Evolutionary conservation across 2,113 vertebrate genomes (phyloP), one percentile per base, ranked within the genome.

Genomic region (Nycticebus coucang): DNA sequence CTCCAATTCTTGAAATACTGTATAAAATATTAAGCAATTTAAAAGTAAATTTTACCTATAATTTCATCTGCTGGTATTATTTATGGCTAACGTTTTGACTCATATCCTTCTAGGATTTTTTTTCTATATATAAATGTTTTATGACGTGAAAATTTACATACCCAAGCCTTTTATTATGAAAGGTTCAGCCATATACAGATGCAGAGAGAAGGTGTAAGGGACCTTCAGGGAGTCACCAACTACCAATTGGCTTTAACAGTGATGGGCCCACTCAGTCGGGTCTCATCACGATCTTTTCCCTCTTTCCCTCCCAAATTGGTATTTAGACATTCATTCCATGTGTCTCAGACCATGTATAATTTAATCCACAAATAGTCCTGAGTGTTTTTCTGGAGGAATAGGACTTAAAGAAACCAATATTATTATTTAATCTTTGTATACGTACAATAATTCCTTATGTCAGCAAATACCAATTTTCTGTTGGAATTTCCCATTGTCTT

Each of bases 41-140:
- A 77, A 72, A 91, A 89, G 78, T 60, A 72, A 93, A 95, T 30
- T 13, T 60, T 66, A 87, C 53, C 24, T 93, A 57, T 88, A 88
- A 68, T 80, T 57, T 37, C 22, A 35, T 88, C 26, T 60, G 59
- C 72, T 57, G 80, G 72, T 80, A 71, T n/a, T 59, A 89, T 57
- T 92, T 92, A 66, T 80, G 82, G 37, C 30, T 71, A 55, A 4
- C 72, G 74, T 90, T 90, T 94, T 64, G 35, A 93, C 72, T 82
- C 82, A 41, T 53, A 72, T 81, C 68, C 30, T 87, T 78, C 50
- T 37, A 74, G 11, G 5, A 35, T 74, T 81, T 78, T 33, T 33
- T n/a, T 35, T 24, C 35, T 41, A 55, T 33, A 57, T 60, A 59
- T 33, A 21, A 33, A 59, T 53, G 66, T 72, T 89, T 94, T 79